A percentile compares a stretch with the other conserved stretches of the same genome.
These are phyloP conservation scores for Fulica atra DNA, from an alignment of 2,113 vertebrate species.

Conservation along the genomic window DNA sequence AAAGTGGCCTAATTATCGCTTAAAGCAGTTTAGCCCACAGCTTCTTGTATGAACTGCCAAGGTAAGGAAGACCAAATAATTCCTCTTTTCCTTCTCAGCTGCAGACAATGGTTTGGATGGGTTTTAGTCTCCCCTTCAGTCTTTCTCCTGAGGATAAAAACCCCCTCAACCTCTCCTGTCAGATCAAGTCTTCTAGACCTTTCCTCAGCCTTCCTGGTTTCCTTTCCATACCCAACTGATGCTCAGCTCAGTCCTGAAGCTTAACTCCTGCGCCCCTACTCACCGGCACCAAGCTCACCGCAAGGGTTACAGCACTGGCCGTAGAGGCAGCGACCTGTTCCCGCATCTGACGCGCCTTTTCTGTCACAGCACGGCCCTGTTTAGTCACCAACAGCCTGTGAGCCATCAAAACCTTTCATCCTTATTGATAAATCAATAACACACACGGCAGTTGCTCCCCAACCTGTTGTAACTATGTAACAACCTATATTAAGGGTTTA, in stretches of 20 bases:
- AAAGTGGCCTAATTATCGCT: neutral
- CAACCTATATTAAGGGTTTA: neutral
- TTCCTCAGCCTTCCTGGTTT: neutral
- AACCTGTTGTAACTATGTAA: neutral
- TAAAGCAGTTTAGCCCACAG: neutral
- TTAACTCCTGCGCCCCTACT: fast-evolving
- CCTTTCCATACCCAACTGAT: neutral
- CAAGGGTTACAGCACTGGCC: neutral
- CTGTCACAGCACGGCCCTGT: neutral
- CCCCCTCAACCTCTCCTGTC: neutral
- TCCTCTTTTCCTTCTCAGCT: neutral
- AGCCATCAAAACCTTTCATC: neutral
- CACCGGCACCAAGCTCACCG: neutral
- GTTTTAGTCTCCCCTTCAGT: neutral
- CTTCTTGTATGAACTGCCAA: neutral
- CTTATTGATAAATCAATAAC: neutral
- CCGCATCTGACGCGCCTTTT: neutral
- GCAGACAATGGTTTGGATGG: neutral
- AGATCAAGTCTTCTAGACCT: neutral
- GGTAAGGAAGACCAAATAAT: neutral
- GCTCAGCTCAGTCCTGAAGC: neutral
- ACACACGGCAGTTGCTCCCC: neutral
- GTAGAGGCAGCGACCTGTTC: neutral
- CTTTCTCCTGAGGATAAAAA: neutral
- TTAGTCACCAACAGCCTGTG: neutral